phyloP scores from a whole-genome alignment of 2,113 vertebrate species.

The Noctilio leporinus region DNA sequence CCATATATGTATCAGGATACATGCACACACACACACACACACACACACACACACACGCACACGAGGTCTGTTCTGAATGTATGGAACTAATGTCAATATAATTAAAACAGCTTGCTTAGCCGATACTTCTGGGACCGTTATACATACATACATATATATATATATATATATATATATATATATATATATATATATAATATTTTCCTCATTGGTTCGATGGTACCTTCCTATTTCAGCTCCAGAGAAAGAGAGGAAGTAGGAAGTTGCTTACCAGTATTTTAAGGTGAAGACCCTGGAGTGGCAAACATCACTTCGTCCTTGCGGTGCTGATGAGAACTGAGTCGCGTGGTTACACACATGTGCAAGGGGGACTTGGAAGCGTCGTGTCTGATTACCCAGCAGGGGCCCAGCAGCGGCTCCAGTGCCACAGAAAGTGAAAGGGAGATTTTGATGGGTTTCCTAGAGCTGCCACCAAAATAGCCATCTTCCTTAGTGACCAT shows the following conservation, averaged over 20 bases:
- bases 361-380: not conserved
- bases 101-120: no score
- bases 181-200: not conserved
- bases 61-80: no score
- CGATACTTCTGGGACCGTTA: no score
- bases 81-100: no score
- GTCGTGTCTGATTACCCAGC: not conserved
- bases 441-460: not conserved
- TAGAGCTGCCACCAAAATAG: not conserved
- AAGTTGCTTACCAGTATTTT: not conserved
- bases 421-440: not conserved
- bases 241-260: not conserved
- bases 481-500: not conserved
- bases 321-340: not conserved
- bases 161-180: no score
- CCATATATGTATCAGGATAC: no score
- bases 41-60: no score
- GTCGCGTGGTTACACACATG: not conserved
- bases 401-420: accelerated
- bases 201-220: not conserved
- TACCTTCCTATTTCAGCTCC: not conserved
- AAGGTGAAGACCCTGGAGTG: not conserved
- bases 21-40: no score
- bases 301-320: not conserved
- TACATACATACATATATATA: no score